Evolutionary conservation across 2,888 invertebrate species (phyloP).

Genomic region (Dryobotodes eremita): DNA sequence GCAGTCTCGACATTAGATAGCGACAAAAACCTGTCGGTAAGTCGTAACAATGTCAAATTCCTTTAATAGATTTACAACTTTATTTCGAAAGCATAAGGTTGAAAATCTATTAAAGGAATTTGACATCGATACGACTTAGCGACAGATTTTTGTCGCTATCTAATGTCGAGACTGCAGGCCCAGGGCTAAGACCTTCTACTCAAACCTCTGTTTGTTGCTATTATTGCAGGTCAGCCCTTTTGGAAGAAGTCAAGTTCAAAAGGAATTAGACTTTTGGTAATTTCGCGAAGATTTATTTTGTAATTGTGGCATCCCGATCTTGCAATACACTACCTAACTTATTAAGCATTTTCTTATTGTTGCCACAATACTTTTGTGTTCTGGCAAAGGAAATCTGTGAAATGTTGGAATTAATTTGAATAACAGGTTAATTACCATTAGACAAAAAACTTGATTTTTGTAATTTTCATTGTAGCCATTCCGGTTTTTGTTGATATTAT

Average conservation of each 20-base stretch:
- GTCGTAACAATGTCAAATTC: no score
- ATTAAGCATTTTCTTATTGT: neutral
- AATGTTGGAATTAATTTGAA: neutral
- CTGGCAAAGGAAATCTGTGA: neutral
- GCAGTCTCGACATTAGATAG: no score
- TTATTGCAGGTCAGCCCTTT: neutral
- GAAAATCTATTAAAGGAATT: no score
- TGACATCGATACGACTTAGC: no score
- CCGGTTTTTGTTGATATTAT: conserved; percentile 33
- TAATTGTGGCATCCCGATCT: neutral
- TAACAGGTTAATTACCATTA: neutral
- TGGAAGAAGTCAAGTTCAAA: neutral
- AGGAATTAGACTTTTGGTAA: neutral
- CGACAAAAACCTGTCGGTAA: no score
- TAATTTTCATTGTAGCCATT: neutral
- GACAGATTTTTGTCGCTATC: no score
- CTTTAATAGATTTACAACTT: no score
- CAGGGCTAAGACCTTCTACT: neutral
- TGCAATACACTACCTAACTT: neutral
- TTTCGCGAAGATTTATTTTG: neutral
- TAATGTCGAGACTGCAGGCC: no score
- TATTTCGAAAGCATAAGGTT: no score
- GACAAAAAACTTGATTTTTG: neutral
- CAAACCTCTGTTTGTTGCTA: neutral
- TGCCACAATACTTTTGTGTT: neutral